phyloP scores from a whole-genome alignment of 1,140 invertebrate species.

The Elymnias hypermnestra region DNA sequence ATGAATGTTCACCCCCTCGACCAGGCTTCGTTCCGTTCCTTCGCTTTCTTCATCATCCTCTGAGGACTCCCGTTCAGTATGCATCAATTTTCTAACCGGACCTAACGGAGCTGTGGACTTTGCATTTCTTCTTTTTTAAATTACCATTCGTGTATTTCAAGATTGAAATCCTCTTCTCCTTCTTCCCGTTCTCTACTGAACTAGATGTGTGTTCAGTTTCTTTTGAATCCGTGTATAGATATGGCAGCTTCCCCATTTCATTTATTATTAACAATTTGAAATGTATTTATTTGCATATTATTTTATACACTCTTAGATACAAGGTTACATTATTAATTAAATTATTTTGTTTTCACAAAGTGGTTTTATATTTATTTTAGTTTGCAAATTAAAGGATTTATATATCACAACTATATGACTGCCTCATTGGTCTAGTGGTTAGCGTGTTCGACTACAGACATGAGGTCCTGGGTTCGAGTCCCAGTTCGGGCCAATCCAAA shows the following conservation, averaged over 20 bases:
- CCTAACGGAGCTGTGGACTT: constrained; percentile 26
- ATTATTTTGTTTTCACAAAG: background rate
- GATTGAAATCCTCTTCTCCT: constrained; percentile 41
- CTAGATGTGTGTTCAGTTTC: constrained; percentile 37
- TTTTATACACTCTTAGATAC: background rate
- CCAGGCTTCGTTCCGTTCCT: too few species aligned
- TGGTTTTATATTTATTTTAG: too few species aligned
- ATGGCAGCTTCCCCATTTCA: constrained; percentile 41
- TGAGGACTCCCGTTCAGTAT: constrained; percentile 30
- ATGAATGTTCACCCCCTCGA: too few species aligned
- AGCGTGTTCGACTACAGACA: too few species aligned
- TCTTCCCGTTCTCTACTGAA: constrained; percentile 33
- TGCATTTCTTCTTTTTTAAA: constrained; percentile 46
- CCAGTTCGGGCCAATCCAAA: too few species aligned
- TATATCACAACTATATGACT: too few species aligned
- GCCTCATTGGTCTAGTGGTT: too few species aligned
- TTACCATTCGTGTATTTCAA: constrained; percentile 35
- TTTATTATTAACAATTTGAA: constrained; percentile 23
- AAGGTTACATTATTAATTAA: background rate
- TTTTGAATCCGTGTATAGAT: constrained; percentile 35
- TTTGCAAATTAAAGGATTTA: too few species aligned
- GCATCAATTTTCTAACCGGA: constrained; percentile 26
- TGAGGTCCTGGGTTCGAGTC: too few species aligned
- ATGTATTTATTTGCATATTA: background rate
- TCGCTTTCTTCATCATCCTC: too few species aligned